Evolutionary conservation across 2,113 vertebrate species (phyloP), one percentile per base, ranked within the genome.

Genomic region (Macquaria ambigua): DNA sequence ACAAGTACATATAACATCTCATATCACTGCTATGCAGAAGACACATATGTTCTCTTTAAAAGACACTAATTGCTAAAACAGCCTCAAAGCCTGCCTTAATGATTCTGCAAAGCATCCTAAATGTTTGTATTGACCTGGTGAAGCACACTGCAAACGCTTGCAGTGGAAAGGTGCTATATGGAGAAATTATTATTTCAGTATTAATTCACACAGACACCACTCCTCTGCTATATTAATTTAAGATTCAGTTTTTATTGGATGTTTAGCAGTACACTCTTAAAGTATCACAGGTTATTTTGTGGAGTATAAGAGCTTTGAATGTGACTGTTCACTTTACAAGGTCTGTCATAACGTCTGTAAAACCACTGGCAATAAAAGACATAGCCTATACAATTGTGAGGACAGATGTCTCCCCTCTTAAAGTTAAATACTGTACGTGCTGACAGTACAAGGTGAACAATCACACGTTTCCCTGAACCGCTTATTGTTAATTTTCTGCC

Each of bases 401-500:
- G 34, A 48, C 10, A 68, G 28, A 87, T 7, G 11, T 69, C 28
- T 53, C 20, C 12, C 20, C 39, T 34, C 6, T 66, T 15, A 7
- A 48, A 59, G 69, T 68, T 11, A 37, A 62, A 43, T 50, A 58
- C 37, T 50, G 28, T 23, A 8, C 1, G 3, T 56, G 43, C 56
- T 61, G 64, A 64, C 14, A 20, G 2, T 16, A 72, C 50, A 66
- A 70, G 46, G 8, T 82, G 72, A 79, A 52, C 41, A 50, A 64
- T 62, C 6, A 0, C 39, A 67, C 8, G 2, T 62, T 59, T 72
- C 31, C 31, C 14, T 48, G 12, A 77, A 25, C 28, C 21, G 21
- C n/a, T 50, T n/a, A 16, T 78, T 67, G 56, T 43, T 74, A 28
- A 78, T 69, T 71, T 81, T 25, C 77, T 72, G 23, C 83, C 56